A percentile compares a stretch with the other conserved stretches of the same genome.
phyloP scores from a whole-genome alignment of 1,140 invertebrate genomes.

The Drosophila novamexicana region DNA sequence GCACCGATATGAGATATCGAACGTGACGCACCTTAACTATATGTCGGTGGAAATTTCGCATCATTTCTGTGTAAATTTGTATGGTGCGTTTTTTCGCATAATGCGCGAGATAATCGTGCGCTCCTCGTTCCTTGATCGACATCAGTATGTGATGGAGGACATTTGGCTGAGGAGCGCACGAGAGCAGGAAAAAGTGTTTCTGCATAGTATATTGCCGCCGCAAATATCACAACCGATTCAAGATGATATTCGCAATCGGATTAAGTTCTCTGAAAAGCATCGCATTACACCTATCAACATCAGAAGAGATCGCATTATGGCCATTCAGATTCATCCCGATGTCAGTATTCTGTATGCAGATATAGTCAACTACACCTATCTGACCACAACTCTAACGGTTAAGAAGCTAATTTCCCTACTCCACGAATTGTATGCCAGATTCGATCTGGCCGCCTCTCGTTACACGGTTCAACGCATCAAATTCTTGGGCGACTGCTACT shows the following conservation, averaged over 20 bases:
- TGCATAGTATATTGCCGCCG: conserved; percentile 94
- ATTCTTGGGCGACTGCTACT: conserved; percentile 96
- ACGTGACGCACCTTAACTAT: conserved; percentile 21
- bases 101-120: conserved; percentile 94
- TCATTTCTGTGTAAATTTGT: conserved; percentile 90
- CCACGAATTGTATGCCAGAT: conserved; percentile 96
- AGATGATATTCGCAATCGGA: conserved; percentile 89
- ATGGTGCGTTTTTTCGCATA: conserved; percentile 93
- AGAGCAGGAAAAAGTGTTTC: conserved; percentile 93
- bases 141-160: conserved; percentile 93
- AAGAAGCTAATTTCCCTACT: conserved; percentile 94
- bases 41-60: conserved; percentile 89
- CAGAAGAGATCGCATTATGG: conserved; percentile 88
- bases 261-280: conserved; percentile 83
- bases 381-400: conserved; percentile 92
- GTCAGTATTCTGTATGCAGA: conserved; percentile 98
- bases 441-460: conserved; percentile 93
- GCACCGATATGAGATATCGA: conserved; percentile 54
- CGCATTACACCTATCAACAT: neutral
- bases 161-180: conserved; percentile 92
- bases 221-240: conserved; percentile 93
- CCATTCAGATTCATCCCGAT: conserved; percentile 93
- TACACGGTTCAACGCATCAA: conserved; percentile 92
- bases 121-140: conserved; percentile 93
- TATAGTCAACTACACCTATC: conserved; percentile 96